Conservation (phyloP, 30 jellyfish, hydroid and myxozoan genomes). For the Cassiopea xamachana region DNA sequence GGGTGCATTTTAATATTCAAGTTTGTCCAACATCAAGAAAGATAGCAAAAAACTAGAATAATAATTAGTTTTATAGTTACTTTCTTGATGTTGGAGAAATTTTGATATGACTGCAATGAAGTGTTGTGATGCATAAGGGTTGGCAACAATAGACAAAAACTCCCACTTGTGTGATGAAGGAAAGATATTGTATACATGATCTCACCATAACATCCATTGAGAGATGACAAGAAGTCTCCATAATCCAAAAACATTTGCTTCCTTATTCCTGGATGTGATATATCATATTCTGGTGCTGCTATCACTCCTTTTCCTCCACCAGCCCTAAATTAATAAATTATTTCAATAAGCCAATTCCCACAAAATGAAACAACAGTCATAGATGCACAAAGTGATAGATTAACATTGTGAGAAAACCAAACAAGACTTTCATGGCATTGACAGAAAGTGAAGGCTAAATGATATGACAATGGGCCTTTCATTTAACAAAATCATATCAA, state of each 20-base stretch:
- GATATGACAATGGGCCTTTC: too few species aligned
- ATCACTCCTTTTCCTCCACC: constrained; percentile 98
- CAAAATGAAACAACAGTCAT: neutral
- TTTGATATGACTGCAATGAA: too few species aligned
- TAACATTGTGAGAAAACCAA: too few species aligned
- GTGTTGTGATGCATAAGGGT: too few species aligned
- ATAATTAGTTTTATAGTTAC: too few species aligned
- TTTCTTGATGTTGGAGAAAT: too few species aligned
- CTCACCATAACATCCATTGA: constrained; percentile 93
- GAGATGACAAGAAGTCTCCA: constrained; percentile 90
- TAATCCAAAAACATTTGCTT: constrained; percentile 86
- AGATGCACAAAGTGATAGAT: neutral
- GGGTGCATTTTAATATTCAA: too few species aligned
- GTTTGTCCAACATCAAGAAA: too few species aligned
- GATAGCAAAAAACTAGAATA: too few species aligned
- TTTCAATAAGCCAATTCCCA: neutral
- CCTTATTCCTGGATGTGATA: constrained; percentile 76
- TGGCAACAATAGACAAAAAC: neutral
- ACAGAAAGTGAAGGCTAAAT: too few species aligned
- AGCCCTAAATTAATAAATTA: constrained; percentile 61
- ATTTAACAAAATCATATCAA: too few species aligned
- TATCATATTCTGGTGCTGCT: constrained; percentile 89
- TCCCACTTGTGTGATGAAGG: neutral
- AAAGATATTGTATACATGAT: neutral
- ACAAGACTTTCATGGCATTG: too few species aligned